Evolutionary conservation across 2,113 vertebrate species (phyloP), one percentile per base, ranked within the genome.

Genomic region (Dipodomys spectabilis): DNA sequence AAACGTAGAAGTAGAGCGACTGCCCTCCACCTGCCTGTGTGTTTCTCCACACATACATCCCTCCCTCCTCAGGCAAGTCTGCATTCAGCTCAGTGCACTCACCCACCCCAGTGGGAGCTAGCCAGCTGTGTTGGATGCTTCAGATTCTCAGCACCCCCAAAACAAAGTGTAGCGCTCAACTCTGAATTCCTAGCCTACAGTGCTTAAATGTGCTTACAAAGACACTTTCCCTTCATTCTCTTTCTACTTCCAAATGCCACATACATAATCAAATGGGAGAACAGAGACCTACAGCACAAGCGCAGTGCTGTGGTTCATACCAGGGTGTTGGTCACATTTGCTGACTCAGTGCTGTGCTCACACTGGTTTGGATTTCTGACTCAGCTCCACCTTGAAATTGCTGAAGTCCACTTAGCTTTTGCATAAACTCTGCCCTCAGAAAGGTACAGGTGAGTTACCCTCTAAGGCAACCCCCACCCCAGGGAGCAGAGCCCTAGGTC

Each of bases 281-380:
- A 45, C 68, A n/a, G 30, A 18, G 28, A n/a, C 0, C 0, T 45
- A 20, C 0, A 15, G 28, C 62, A 16, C 5, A 10, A 19, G 49
- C 27, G 3, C 15, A 15, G 27, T 0, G 22, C 65, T 27, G 32
- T 1, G 19, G 82, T 35, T 73, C 27, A 7, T 53, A 25, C 22
- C 28, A 67, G 28, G 0, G 22, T 19, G 10, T 1, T 13, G 35
- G 44, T 11, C 35, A 45, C 71, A 75, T 72, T 64, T 27, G 23
- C 27, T 19, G 67, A 20, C 11, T 45, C 23, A 27, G 13, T 64
- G n/a, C 78, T 30, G 35, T 25, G 35, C 53, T 73, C 53, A 49
- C 28, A 15, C 71, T n/a, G 11, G 16, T 16, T 27, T 64, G 60
- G 30, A 60, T 62, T 45, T 65, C 75, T 80, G 82, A 13, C 20